A percentile compares a stretch with the other conserved stretches of the same genome.
Evolutionary conservation across 2,113 vertebrate genomes (phyloP).

Genomic region (Nyctibius bracteatus): DNA sequence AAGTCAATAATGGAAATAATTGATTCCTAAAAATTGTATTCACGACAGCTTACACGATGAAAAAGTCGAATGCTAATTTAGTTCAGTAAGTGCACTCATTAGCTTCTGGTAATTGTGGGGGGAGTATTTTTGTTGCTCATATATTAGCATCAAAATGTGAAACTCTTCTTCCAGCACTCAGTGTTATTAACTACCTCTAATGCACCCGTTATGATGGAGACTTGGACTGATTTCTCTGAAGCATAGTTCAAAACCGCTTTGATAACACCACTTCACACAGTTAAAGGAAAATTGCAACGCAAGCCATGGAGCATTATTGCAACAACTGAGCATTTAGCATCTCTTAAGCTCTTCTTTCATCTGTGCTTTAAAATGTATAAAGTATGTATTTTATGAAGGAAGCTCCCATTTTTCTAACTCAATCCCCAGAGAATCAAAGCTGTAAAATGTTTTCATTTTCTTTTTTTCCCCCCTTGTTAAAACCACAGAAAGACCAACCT

Average conservation of each 20-base stretch:
- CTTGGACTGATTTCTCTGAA: not conserved
- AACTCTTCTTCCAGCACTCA: not conserved
- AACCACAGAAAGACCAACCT: slow-evolving; percentile 50
- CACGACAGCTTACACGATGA: not conserved
- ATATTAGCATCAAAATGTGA: not conserved
- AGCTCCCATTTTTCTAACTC: not conserved
- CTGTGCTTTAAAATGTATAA: not conserved
- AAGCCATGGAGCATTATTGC: not conserved
- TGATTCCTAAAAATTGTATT: not conserved
- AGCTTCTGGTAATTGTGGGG: not conserved
- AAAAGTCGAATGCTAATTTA: not conserved
- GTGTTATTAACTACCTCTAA: not conserved
- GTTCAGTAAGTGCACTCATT: not conserved
- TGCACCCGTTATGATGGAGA: not conserved
- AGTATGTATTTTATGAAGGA: slow-evolving; percentile 18
- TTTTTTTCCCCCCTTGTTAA: slow-evolving; percentile 44
- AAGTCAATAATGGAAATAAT: not conserved
- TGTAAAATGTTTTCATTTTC: slow-evolving; percentile 34
- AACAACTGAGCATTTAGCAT: not conserved
- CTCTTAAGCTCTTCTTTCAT: not conserved
- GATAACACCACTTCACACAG: not conserved
- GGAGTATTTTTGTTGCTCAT: not conserved
- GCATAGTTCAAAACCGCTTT: not conserved
- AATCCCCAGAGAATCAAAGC: slow-evolving; percentile 12
- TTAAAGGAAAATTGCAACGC: not conserved